Conservation (phyloP, 2,113 vertebrate genomes). For the Urocitellus parryii region DNA sequence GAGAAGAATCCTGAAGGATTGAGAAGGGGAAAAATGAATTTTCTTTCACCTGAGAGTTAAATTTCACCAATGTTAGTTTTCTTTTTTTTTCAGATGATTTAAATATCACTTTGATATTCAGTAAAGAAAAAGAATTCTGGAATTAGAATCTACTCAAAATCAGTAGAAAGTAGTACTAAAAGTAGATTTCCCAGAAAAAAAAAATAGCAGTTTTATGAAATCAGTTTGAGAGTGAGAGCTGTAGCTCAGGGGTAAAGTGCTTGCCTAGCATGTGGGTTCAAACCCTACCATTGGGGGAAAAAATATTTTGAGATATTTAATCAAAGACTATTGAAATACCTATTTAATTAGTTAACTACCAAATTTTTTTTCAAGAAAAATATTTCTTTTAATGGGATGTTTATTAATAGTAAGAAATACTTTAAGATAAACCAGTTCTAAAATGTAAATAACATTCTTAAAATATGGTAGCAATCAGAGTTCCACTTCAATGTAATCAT, state of each 20-base stretch:
- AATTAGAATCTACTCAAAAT: background rate
- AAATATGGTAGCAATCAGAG: background rate
- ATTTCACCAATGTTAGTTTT: background rate
- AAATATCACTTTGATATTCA: background rate
- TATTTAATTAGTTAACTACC: background rate
- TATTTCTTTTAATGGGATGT: background rate
- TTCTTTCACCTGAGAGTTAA: background rate
- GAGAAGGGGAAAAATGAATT: background rate
- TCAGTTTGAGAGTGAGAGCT: background rate
- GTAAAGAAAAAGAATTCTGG: background rate
- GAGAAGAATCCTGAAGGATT: background rate
- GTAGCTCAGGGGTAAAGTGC: background rate
- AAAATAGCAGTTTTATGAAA: background rate
- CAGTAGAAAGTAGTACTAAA: background rate
- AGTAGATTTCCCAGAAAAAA: background rate
- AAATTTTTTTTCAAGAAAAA: slow-evolving; percentile 48
- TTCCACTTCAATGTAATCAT: background rate
- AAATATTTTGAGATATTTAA: background rate
- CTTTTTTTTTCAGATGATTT: background rate
- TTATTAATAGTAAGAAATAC: slow-evolving; percentile 1
- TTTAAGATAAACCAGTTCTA: background rate
- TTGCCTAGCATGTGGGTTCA: background rate
- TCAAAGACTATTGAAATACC: background rate
- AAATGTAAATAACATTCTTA: slow-evolving; percentile 14
- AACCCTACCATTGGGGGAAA: background rate